phyloP scores from a whole-genome alignment of 2,113 vertebrate species.

The Planiliza haematocheilus region DNA sequence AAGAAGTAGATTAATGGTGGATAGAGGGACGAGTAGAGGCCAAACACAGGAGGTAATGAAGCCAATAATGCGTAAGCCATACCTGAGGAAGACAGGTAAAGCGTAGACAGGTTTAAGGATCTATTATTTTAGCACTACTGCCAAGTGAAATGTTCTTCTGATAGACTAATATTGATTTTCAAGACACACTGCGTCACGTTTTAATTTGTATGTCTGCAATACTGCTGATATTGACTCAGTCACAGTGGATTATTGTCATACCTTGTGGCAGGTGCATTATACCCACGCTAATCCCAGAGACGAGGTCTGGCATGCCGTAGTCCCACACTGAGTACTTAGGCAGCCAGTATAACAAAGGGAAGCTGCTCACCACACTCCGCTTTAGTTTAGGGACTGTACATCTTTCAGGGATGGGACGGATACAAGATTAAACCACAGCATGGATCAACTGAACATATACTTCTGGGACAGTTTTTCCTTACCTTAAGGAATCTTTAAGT shows the following conservation, averaged over 20 bases:
- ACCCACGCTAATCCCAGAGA: constrained; percentile 95
- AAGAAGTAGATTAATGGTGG: constrained; percentile 93
- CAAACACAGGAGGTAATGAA: constrained; percentile 91
- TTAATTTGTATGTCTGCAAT: not conserved
- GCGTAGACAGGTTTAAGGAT: not conserved
- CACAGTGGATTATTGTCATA: constrained; percentile 54
- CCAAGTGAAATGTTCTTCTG: too few species aligned
- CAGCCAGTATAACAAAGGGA: constrained; percentile 92
- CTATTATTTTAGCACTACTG: not conserved
- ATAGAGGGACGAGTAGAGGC: constrained; percentile 95
- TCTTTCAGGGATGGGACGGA: constrained; percentile 62
- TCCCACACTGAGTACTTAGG: constrained; percentile 92
- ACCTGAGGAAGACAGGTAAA: constrained; percentile 76
- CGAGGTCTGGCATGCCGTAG: constrained; percentile 90
- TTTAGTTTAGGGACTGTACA: constrained; percentile 85
- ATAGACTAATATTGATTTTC: too few species aligned
- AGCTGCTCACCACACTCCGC: constrained; percentile 78
- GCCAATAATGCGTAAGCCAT: constrained; percentile 95
- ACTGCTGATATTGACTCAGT: constrained; percentile 24
- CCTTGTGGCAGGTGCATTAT: constrained; percentile 98
- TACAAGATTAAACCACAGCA: not conserved
- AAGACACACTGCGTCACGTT: too few species aligned
- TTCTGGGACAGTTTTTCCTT: constrained; percentile 17
- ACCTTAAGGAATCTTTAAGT: constrained; percentile 80
- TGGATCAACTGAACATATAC: not conserved